Conservation (phyloP, 2,888 invertebrate genomes). For the Tineola bisselliella region DNA sequence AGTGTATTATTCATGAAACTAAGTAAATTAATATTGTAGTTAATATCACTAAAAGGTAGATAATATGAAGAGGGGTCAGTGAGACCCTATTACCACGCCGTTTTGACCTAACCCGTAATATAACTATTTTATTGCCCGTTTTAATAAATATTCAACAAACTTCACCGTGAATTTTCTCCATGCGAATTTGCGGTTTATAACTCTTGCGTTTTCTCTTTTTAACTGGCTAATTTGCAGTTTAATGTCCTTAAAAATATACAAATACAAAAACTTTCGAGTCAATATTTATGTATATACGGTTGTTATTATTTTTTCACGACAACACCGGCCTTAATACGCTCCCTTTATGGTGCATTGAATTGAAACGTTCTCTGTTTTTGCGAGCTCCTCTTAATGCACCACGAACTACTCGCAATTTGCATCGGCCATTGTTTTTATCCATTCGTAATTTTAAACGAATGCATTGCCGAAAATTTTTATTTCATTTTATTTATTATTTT, state of each 20-base stretch:
- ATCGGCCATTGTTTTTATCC: constrained; percentile 53
- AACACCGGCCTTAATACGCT: neutral
- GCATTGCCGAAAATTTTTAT: constrained; percentile 33
- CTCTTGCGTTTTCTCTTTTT: neutral
- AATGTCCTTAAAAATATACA: neutral
- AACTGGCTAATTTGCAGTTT: constrained; percentile 2
- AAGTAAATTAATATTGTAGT: neutral
- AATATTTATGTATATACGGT: neutral
- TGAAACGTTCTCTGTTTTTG: constrained; percentile 40
- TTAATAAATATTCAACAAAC: constrained; percentile 18
- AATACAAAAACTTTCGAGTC: constrained; percentile 3
- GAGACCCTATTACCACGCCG: constrained; percentile 1
- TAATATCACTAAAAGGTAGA: neutral
- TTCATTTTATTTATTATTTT: constrained; percentile 21
- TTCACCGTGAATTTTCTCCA: constrained; percentile 13
- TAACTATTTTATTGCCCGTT: constrained; percentile 17
- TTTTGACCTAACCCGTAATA: constrained; percentile 13
- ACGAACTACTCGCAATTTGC: constrained; percentile 38
- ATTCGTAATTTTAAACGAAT: constrained; percentile 47
- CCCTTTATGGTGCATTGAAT: constrained; percentile 45
- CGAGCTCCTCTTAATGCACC: constrained; percentile 26
- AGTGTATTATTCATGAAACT: neutral
- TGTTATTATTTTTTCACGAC: neutral
- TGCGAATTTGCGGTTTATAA: neutral
- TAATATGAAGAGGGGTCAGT: neutral